Conservation (phyloP, 2,888 invertebrate genomes). For the Gasteruption jaculator region DNA sequence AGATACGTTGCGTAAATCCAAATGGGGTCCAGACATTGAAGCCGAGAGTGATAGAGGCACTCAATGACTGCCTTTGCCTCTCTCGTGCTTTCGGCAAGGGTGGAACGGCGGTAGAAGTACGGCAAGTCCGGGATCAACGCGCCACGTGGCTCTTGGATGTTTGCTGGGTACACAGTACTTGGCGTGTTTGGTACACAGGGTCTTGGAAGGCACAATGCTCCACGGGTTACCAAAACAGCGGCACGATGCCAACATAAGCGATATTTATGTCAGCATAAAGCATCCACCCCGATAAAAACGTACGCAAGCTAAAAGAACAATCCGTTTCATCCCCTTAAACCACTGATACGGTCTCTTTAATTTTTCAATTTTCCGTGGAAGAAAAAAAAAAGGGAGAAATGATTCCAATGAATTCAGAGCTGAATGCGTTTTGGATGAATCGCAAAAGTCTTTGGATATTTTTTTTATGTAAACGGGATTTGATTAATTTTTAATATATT, state of each 20-base stretch:
- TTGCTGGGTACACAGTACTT: conserved; percentile 48
- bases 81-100: conserved; percentile 8
- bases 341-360: too few relatives aligned
- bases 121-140: conserved; percentile 30
- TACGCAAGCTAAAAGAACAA: conserved; percentile 50
- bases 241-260: conserved; percentile 48
- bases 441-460: too few relatives aligned
- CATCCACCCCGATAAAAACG: too few relatives aligned
- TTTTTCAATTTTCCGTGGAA: too few relatives aligned
- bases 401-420: too few relatives aligned
- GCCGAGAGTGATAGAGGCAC: too few relatives aligned
- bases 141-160: conserved; percentile 48
- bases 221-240: conserved; percentile 51
- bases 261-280: conserved; percentile 52
- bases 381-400: too few relatives aligned
- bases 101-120: conserved; percentile 27
- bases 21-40: conserved; percentile 25
- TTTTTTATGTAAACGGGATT: too few relatives aligned
- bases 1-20: conserved; percentile 37
- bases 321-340: conserved; percentile 19
- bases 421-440: too few relatives aligned
- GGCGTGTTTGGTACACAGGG: conserved; percentile 45
- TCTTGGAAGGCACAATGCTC: conserved; percentile 44
- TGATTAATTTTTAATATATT: too few relatives aligned
- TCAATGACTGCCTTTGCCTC: too few relatives aligned